phyloP scores from a whole-genome alignment of 2,113 vertebrate genomes.

The Notothenia coriiceps region DNA sequence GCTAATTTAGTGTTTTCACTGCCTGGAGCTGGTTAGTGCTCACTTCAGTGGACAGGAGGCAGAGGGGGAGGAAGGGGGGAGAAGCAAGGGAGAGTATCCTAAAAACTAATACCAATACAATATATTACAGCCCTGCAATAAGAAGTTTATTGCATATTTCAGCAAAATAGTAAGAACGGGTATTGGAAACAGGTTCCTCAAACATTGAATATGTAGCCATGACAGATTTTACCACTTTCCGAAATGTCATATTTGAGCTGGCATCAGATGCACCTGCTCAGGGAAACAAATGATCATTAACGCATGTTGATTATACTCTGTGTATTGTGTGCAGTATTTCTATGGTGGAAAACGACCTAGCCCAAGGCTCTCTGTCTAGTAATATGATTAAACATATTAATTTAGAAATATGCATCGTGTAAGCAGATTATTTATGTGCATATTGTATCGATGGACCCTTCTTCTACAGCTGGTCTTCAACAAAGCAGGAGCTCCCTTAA shows the following conservation, averaged over 20 bases:
- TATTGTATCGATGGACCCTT: neutral
- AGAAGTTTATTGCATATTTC: conserved; percentile 3
- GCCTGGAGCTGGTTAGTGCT: conserved; percentile 28
- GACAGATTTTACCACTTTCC: neutral
- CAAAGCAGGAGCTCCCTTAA: neutral
- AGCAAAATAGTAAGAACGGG: neutral
- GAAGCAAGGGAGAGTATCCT: neutral
- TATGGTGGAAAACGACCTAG: neutral
- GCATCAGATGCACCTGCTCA: neutral
- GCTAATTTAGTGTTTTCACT: conserved; percentile 58
- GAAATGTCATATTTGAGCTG: neutral
- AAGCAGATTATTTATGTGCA: neutral
- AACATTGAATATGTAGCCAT: neutral
- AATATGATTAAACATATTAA: neutral
- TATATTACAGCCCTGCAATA: neutral
- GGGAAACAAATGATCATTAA: too few relatives aligned
- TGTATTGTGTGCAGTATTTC: neutral
- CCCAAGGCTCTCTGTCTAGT: neutral
- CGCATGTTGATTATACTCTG: neutral
- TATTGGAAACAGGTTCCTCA: neutral
- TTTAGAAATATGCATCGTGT: neutral
- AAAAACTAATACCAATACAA: conserved; percentile 7
- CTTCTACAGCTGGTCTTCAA: neutral
- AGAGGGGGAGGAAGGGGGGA: neutral
- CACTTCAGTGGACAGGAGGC: conserved; percentile 35